These are phyloP conservation scores for Patagioenas fasciata DNA, from an alignment of 2,113 vertebrate species.

Conservation along the genomic window DNA sequence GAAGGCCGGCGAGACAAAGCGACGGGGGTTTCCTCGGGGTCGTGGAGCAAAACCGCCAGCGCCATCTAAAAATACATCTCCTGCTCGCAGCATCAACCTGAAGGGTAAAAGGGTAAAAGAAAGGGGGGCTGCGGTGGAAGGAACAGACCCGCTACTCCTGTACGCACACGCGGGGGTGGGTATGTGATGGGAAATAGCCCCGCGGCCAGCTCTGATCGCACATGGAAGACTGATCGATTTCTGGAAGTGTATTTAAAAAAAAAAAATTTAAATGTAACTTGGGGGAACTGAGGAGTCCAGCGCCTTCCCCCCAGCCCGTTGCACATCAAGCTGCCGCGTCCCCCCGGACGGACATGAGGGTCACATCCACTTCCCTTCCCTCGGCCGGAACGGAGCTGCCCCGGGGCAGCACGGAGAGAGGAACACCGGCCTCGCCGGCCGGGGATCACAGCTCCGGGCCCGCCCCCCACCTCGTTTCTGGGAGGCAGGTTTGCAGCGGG, in stretches of 20 bases:
- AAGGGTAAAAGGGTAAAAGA: background rate
- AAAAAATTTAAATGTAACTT: background rate
- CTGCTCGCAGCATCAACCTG: background rate
- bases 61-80: background rate
- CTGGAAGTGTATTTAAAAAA: background rate
- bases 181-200: background rate
- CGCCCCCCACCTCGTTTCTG: background rate
- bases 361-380: background rate
- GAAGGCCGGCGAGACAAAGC: constrained; percentile 31
- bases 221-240: background rate
- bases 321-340: background rate
- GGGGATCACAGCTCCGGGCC: background rate
- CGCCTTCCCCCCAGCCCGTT: background rate
- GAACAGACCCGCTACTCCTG: background rate
- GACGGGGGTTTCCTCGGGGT: background rate
- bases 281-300: background rate
- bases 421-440: background rate
- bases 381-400: background rate
- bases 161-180: background rate
- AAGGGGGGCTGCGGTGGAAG: background rate
- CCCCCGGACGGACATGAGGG: background rate
- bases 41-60: background rate
- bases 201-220: background rate
- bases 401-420: background rate
- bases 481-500: background rate